phyloP scores from a whole-genome alignment of 2,797 vertebrate genomes.

The Spea hammondii region DNA sequence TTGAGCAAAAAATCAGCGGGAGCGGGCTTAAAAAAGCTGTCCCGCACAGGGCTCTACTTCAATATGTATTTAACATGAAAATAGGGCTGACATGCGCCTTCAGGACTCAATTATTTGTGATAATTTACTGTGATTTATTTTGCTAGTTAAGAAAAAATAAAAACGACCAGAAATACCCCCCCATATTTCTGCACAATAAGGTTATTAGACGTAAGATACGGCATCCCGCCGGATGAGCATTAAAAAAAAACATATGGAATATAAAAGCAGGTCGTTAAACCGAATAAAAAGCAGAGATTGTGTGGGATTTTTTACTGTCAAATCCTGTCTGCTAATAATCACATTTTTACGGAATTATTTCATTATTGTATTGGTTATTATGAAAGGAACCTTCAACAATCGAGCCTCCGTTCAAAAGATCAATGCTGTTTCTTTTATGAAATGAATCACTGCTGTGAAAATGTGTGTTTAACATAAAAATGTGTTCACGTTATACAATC shows the following conservation, averaged over 20 bases:
- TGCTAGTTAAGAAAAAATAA: too few relatives aligned
- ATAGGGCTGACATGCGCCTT: neutral
- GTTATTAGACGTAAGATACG: neutral
- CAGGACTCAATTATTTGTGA: neutral
- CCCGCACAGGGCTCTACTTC: too few relatives aligned
- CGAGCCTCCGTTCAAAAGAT: neutral
- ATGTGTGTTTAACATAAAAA: neutral
- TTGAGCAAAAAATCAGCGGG: neutral
- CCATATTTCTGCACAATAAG: neutral
- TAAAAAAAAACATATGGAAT: constrained; percentile 11
- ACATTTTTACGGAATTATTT: neutral
- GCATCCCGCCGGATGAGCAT: neutral
- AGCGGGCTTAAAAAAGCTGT: neutral
- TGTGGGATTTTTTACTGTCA: neutral
- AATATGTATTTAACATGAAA: too few relatives aligned
- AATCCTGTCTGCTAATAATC: neutral
- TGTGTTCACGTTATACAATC: neutral
- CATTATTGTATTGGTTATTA: neutral
- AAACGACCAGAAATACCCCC: neutral
- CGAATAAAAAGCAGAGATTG: constrained; percentile 17
- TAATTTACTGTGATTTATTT: neutral
- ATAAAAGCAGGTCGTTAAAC: neutral
- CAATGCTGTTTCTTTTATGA: neutral
- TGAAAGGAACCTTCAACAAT: neutral
- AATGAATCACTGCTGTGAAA: neutral